Percentiles rank a stretch among this genome's conserved stretches.
These are phyloP conservation scores for Drosophila fulvimacula DNA, from an alignment of 2,888 invertebrate species.

Conservation along the genomic window DNA sequence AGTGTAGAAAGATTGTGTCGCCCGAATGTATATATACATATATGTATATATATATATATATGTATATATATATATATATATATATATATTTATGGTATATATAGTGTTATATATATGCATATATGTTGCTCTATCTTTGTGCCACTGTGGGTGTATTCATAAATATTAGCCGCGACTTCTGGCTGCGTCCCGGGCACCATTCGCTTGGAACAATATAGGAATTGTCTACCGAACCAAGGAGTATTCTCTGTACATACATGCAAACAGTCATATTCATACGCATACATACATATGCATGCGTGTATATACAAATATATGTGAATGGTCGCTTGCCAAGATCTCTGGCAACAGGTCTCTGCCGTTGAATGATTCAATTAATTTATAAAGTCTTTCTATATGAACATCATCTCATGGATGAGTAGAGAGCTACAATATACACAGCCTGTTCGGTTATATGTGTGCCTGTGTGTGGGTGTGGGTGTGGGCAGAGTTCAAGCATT, in stretches of 20 bases:
- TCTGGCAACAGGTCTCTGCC: slow-evolving; percentile 76
- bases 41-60: not conserved
- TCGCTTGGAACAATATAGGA: slow-evolving; percentile 49
- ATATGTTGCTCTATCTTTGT: slow-evolving; percentile 1
- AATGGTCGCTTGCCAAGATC: slow-evolving; percentile 63
- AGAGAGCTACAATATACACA: slow-evolving; percentile 32
- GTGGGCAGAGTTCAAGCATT: slow-evolving; percentile 47
- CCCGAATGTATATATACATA: slow-evolving; percentile 14
- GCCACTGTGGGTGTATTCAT: slow-evolving; percentile 37
- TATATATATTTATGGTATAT: slow-evolving; percentile 3
- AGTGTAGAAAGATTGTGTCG: slow-evolving; percentile 61
- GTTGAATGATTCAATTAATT: slow-evolving; percentile 81
- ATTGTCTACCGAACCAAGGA: slow-evolving; percentile 28
- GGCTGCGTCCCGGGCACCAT: slow-evolving; percentile 6
- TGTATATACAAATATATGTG: slow-evolving; percentile 32
- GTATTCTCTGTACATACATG: slow-evolving; percentile 18
- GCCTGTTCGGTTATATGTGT: not conserved
- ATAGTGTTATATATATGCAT: not conserved
- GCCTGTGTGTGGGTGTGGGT: not conserved
- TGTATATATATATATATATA: not conserved
- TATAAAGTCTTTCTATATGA: slow-evolving; percentile 74
- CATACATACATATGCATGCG: not conserved
- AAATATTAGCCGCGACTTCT: slow-evolving; percentile 47
- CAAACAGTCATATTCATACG: slow-evolving; percentile 11
- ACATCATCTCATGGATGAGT: slow-evolving; percentile 69